Percentiles rank a stretch among this genome's conserved stretches.
Evolutionary conservation across 2,888 invertebrate species (phyloP).

Genomic region (Teleiodes luculella): DNA sequence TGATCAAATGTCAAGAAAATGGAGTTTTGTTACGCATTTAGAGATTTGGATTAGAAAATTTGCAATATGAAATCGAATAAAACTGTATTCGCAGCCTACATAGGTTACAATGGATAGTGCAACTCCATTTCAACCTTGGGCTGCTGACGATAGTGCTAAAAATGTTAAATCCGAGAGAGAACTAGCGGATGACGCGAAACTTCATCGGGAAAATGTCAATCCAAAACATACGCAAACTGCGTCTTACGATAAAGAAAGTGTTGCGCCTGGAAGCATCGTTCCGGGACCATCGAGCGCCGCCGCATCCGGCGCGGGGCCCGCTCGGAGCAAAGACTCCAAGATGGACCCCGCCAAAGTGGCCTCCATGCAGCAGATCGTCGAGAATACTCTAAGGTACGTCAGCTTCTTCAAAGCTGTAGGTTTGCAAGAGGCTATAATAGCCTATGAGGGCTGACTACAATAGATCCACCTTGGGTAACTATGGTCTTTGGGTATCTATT

Average conservation of each 20-base stretch:
- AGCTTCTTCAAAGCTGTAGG: no score
- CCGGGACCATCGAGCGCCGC: conserved; percentile 62
- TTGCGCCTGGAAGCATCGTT: conserved; percentile 55
- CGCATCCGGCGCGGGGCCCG: conserved; percentile 46
- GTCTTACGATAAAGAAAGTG: conserved; percentile 76
- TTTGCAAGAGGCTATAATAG: no score
- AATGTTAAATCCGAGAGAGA: conserved; percentile 71
- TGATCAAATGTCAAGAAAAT: conserved; percentile 79
- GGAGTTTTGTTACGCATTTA: conserved; percentile 78
- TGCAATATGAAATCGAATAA: conserved; percentile 64
- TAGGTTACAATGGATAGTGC: conserved; percentile 73
- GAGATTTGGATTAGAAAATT: conserved; percentile 56
- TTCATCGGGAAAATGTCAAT: conserved; percentile 78
- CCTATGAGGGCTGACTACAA: no score
- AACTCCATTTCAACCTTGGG: conserved; percentile 76
- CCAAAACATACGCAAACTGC: conserved; percentile 79
- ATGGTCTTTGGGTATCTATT: no score
- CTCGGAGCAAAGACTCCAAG: conserved; percentile 52
- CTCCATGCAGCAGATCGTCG: conserved; percentile 81
- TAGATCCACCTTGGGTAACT: no score
- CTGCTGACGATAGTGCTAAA: conserved; percentile 68
- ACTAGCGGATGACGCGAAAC: conserved; percentile 77
- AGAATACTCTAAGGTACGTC: conserved; percentile 83
- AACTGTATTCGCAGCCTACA: conserved; percentile 46
- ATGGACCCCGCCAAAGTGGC: conserved; percentile 72